Evolutionary conservation across 2,113 vertebrate species (phyloP).

Genomic region (Urocolius indicus): DNA sequence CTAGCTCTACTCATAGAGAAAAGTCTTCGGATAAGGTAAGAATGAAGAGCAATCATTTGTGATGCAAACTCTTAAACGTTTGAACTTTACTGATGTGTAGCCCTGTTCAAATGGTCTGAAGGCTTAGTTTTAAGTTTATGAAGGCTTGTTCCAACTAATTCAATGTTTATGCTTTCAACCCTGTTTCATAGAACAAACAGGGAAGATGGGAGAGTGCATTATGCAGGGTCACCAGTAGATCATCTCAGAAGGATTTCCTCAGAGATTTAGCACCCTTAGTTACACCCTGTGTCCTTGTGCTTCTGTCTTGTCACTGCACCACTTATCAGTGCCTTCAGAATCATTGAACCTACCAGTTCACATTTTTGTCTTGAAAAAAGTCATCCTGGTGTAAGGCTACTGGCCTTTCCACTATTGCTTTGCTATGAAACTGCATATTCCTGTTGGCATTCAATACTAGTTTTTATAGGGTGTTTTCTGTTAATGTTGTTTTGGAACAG

Average conservation of each 20-base stretch:
- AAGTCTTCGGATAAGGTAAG: conserved; percentile 71
- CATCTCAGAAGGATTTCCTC: background rate
- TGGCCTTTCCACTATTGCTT: background rate
- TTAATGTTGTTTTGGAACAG: background rate
- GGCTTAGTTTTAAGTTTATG: background rate
- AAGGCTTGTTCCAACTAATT: background rate
- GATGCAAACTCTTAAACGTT: background rate
- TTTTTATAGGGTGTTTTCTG: background rate
- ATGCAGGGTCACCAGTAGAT: background rate
- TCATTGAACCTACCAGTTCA: rapidly evolving
- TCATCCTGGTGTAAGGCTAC: rapidly evolving
- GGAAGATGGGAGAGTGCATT: background rate
- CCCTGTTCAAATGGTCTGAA: background rate
- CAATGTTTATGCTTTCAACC: background rate
- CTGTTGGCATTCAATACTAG: background rate
- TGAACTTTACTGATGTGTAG: background rate
- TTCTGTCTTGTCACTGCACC: background rate
- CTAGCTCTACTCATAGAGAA: conserved; percentile 18
- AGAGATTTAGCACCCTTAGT: background rate
- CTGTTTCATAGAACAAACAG: background rate
- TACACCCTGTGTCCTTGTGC: background rate
- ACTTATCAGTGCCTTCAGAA: background rate
- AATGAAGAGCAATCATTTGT: background rate
- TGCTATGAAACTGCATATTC: background rate
- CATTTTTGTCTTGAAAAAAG: background rate